These are phyloP conservation scores for Antrozous pallidus DNA, from an alignment of 2,797 vertebrate species.

Conservation along the genomic window DNA sequence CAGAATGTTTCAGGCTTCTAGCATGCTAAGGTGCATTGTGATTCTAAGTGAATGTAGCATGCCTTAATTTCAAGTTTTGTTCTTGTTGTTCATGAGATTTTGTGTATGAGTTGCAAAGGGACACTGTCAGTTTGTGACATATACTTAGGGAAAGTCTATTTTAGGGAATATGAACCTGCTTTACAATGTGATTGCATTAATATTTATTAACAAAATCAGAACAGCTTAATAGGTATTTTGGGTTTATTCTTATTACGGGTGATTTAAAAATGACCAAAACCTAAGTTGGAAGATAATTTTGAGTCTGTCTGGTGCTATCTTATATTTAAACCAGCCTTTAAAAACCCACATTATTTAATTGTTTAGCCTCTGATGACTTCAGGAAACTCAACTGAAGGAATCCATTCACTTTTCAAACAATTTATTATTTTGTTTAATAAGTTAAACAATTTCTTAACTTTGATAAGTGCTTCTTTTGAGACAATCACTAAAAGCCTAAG, in stretches of 20 bases:
- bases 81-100: neutral
- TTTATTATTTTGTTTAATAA: neutral
- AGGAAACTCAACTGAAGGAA: neutral
- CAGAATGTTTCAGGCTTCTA: neutral
- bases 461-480: neutral
- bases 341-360: neutral
- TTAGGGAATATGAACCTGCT: neutral
- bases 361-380: neutral
- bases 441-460: neutral
- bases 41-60: neutral
- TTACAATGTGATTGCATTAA: neutral
- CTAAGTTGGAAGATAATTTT: neutral
- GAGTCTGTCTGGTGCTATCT: neutral
- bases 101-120: neutral
- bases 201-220: neutral
- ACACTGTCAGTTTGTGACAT: neutral
- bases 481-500: neutral
- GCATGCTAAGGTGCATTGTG: neutral
- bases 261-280: neutral
- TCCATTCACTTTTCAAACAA: neutral
- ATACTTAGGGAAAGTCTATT: neutral
- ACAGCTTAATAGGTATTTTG: neutral
- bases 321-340: neutral
- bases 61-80: neutral
- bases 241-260: neutral